Percentiles rank a stretch among this genome's conserved stretches.
phyloP scores from a whole-genome alignment of 2,113 vertebrate species.

The Clupea harengus region DNA sequence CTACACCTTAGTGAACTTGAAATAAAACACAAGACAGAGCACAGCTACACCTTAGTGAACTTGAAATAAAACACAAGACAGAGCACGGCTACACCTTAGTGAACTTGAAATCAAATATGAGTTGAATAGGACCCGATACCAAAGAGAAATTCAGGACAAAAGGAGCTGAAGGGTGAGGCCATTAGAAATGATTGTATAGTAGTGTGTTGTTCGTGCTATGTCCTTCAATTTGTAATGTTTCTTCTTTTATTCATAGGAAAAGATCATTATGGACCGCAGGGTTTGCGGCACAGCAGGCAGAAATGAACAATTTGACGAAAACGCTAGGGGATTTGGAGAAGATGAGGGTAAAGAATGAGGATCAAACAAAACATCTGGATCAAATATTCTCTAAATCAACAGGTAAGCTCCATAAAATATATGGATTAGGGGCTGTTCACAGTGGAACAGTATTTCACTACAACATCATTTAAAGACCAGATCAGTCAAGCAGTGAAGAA shows the following conservation, averaged over 20 bases:
- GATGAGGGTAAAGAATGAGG: neutral
- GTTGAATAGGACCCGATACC: neutral
- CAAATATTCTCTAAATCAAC: neutral
- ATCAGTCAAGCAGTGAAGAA: too few relatives aligned
- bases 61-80: too few relatives aligned
- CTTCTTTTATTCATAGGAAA: neutral
- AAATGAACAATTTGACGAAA: neutral
- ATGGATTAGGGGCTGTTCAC: neutral
- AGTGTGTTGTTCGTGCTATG: neutral
- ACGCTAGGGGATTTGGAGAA: neutral
- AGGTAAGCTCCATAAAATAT: neutral
- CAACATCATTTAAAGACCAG: too few relatives aligned
- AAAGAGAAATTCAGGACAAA: neutral
- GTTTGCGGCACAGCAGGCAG: neutral
- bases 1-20: too few relatives aligned
- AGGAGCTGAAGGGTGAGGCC: neutral
- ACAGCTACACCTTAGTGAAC: too few relatives aligned
- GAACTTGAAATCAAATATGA: neutral
- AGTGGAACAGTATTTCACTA: neutral
- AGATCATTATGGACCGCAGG: neutral
- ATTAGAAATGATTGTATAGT: neutral
- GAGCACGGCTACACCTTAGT: neutral
- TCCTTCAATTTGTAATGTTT: neutral
- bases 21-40: too few relatives aligned
- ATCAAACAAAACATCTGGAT: neutral